Evolutionary conservation across 2,888 invertebrate species (phyloP), one percentile per base, ranked within the genome.

Genomic region (Amiota mariae): DNA sequence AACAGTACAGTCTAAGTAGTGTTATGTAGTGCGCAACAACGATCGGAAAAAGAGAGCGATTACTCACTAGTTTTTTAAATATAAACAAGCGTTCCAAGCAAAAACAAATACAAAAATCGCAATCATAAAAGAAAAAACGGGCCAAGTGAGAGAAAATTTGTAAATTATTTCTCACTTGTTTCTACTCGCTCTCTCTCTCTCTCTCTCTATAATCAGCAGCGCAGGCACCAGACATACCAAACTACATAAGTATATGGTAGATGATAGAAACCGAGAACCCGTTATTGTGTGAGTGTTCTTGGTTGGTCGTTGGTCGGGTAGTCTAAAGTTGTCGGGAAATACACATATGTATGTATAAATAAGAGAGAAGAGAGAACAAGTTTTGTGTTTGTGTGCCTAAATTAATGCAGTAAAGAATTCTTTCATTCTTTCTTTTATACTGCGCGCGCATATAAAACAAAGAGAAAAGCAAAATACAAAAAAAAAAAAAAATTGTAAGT

Each of bases 331-430:
- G 2, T 36, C 63, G 36, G 36, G 57, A 46, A 63, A 63, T 13
- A 46, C n/a, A n/a, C n/a, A n/a, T 46, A 46, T 24, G n/a, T n/a
- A n/a, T 24, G 24, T 24, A n/a, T n/a, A n/a, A 2, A 63, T 15
- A 57, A 12, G 36, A 63, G 48, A 97, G 96, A 90, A 66, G 4
- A 36, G 36, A 36, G 36, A 36, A 36, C 36, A 36, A 36, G 6
- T 36, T 73, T 76, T 70, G 67, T 61, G 80, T 73, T 80, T 73
- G 72, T 78, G 70, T 84, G 83, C 85, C 83, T 84, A 83, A 83
- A 83, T 82, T 80, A 76, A 77, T 81, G 81, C 82, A 71, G 79
- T 48, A 18, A 71, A 85, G n/a, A 84, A 81, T 81, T 82, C 20
- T 64, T 13, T 54, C n/a, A n/a, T 24, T 24, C 24, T 15, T 12